Evolutionary conservation across 2,888 invertebrate genomes (phyloP), one percentile per base, ranked within the genome.

Genomic region (Hydropsyche betteni): DNA sequence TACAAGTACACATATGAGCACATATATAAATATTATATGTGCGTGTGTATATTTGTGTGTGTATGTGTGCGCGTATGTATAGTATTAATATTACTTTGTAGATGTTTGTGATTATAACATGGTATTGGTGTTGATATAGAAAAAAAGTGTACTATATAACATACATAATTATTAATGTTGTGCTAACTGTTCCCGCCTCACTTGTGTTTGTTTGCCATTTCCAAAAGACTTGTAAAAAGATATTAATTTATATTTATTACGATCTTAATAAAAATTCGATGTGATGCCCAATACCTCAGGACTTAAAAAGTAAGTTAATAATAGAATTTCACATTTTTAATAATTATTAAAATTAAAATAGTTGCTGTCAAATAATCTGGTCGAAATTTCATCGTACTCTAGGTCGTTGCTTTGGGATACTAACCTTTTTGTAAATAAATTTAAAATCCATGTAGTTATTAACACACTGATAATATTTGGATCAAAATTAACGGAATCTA

Each of bases 91-190:
- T 64, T 64, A 64, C 36, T 52, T 72, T 74, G 77, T 77, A 77
- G 77, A 75, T 74, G 77, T 77, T 76, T 77, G 77, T 77, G 77
- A 76, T 77, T 76, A 77, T 75, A 76, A 75, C 75, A 77, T 74
- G 75, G 77, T 77, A 76, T 77, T 61, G 72, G 74, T 77, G 77
- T 77, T 76, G 36, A 76, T 53, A 64, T 75, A 75, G 74, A 77
- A 44, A 55, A 64, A 55, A 69, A 24, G 70, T 74, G 76, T 77
- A 75, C 70, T 74, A 52, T 77, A 74, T 69, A 74, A 69, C 53
- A 75, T 70, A 50, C 50, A 38, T 73, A 36, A 24, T 51, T 69
- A 70, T 51, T 36, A 69, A 75, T 68, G 72, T 75, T 68, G 76
- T 74, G 72, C 73, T 74, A 68, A 50, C 8, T 75, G 77, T 75